These are phyloP conservation scores for Ashinkailepas kermadecensis DNA, from an alignment of 2,888 invertebrate species.

Conservation along the genomic window DNA sequence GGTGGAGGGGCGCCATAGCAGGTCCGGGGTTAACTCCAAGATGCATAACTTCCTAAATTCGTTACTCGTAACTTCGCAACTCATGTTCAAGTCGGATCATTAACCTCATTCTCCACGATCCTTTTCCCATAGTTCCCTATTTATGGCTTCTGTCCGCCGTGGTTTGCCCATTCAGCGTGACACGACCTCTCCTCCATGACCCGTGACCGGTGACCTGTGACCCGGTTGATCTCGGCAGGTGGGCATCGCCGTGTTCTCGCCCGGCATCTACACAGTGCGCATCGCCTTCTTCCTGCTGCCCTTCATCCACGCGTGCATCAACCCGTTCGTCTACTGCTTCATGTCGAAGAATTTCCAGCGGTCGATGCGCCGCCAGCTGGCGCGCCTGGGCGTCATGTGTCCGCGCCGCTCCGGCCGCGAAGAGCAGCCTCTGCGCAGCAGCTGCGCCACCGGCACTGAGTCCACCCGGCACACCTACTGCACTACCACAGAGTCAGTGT, in stretches of 20 bases:
- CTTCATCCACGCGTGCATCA: conserved; percentile 37
- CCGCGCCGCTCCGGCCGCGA: not conserved
- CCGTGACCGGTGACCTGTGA: too few species aligned
- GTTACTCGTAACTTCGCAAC: too few species aligned
- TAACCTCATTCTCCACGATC: too few species aligned
- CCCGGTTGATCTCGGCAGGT: not conserved
- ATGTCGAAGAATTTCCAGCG: conserved; percentile 39
- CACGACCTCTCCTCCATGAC: too few species aligned
- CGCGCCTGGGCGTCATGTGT: conserved; percentile 20
- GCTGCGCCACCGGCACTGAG: conserved; percentile 23
- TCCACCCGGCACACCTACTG: conserved; percentile 3
- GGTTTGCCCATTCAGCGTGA: too few species aligned
- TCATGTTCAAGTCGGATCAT: too few species aligned
- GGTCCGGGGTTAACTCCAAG: too few species aligned
- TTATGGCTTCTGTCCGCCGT: too few species aligned
- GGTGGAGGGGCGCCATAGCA: too few species aligned
- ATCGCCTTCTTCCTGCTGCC: conserved; percentile 35
- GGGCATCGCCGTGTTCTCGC: not conserved
- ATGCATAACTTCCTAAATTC: too few species aligned
- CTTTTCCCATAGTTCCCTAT: too few species aligned
- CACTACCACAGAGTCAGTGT: not conserved
- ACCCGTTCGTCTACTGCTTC: conserved; percentile 39
- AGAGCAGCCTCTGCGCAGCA: conserved; percentile 18
- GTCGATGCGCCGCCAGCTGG: conserved; percentile 30
- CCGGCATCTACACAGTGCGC: conserved; percentile 32